Base-by-base conservation (phyloP, 2,797 vertebrate species). In the Crocodylus rhombifer region DNA sequence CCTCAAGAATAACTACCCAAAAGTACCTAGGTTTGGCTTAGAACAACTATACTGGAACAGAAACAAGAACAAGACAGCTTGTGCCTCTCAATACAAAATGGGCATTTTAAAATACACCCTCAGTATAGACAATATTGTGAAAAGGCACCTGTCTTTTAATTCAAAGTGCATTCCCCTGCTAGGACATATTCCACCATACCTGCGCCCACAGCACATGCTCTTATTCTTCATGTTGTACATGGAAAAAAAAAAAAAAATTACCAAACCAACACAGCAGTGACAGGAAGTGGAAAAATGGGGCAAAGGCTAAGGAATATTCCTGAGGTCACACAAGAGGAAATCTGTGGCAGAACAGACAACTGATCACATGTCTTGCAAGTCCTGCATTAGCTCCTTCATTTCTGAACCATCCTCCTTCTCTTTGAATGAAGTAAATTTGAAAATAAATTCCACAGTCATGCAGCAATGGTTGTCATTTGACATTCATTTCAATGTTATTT, bases 351-450 rank as follows among this genome's bases (percentile, higher is more conserved):
- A 74, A 16, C 51, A 51, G 9, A 17, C 33, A 20, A 18, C 28
- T 73, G 63, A 42, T 16, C 0, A 1, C 3, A 51, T 15, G 7
- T 11, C 5, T 62, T 42, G 76, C 57, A 14, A 3, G 17, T 2
- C 9, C 15, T 4, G 61, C 55, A 5, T 51, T 7, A 33, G 51
- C 14, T 20, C 3, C 0, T 51, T 51, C 42, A 1, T n/a, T 36
- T 77, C 15, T 3, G 18, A 26, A 33, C n/a, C 5, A 56, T 28
- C 36, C 4, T 7, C 2, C 33, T 62, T 62, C 23, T 62, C 61
- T 26, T 12, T 62, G 21, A 62, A 12, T 26, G 23, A 26, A 26
- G 21, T 26, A 13, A 62, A 13, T 23, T 12, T 26, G 9, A 62
- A 62, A 23, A 30, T 26, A 23, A 71, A 12, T 51, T 51, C 42